These are phyloP conservation scores for Diarsia brunnea DNA, from an alignment of 2,888 invertebrate species.

Conservation along the genomic window DNA sequence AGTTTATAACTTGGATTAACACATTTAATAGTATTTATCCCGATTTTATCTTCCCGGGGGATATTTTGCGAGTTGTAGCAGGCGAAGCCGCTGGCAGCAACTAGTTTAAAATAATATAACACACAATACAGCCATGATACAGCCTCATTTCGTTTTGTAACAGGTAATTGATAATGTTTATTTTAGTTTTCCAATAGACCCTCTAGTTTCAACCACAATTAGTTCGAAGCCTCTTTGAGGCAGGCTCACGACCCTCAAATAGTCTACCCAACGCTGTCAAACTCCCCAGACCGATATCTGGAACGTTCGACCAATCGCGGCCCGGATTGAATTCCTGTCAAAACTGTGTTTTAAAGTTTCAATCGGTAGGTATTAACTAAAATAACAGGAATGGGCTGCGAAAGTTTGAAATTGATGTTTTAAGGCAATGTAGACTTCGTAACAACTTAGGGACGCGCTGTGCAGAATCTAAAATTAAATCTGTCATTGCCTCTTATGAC, in stretches of 20 bases:
- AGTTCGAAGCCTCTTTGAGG: slow-evolving; percentile 34
- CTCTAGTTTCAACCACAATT: slow-evolving; percentile 31
- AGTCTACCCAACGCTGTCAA: slow-evolving; percentile 20
- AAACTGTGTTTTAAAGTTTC: slow-evolving; percentile 47
- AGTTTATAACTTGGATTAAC: too few species aligned
- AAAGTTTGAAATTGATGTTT: slow-evolving; percentile 22
- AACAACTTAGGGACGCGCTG: background rate
- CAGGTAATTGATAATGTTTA: slow-evolving; percentile 31
- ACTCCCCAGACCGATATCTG: slow-evolving; percentile 11
- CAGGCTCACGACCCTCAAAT: slow-evolving; percentile 3
- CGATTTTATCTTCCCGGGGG: too few species aligned
- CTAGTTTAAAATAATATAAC: too few species aligned
- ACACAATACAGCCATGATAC: too few species aligned
- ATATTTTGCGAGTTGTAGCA: too few species aligned
- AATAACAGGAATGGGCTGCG: slow-evolving; percentile 5
- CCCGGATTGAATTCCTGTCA: slow-evolving; percentile 44
- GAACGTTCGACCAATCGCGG: slow-evolving; percentile 19
- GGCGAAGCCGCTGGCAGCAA: too few species aligned
- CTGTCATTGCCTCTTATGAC: background rate
- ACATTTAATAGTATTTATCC: too few species aligned
- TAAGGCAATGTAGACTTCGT: background rate
- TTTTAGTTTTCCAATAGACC: slow-evolving; percentile 37
- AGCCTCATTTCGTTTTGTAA: background rate
- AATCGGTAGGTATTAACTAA: background rate
- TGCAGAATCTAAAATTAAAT: background rate